Conservation (phyloP, 2,113 vertebrate genomes). For the human (Homo sapiens) region GRCh38 chr4:106371001-106371500, state of each 20-base stretch:
- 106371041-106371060: background rate
- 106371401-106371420: background rate
- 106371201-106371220: background rate
- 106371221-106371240: background rate
- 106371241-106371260: background rate
- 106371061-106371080: background rate
- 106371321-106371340: constrained; percentile 10
- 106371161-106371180: background rate
- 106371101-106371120: background rate
- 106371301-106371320: background rate
- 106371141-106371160: background rate
- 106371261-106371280: background rate
- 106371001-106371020: background rate
- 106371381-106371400: background rate
- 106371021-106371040: background rate
- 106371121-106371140: background rate
- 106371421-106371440: background rate
- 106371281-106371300: background rate
- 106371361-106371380: constrained; percentile 17
- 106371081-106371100: background rate
- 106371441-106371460: background rate
- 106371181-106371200: background rate
- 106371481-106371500: background rate
- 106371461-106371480: background rate
- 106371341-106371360: background rate